Conservation (phyloP, 2,888 invertebrate genomes). For the Dromius quadrimaculatus region DNA sequence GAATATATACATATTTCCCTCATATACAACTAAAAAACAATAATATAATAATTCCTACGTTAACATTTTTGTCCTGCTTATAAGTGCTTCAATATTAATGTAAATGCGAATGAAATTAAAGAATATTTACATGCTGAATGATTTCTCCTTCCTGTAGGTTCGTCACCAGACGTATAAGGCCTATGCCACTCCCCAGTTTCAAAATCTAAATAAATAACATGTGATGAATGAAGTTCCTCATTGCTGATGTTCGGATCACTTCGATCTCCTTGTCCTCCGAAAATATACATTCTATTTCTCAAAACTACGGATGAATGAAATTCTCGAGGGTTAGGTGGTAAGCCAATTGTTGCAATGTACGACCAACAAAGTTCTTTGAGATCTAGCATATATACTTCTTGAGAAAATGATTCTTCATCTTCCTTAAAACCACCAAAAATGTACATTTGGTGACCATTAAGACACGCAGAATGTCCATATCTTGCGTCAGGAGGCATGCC, state of each 20-base stretch:
- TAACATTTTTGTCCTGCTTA: background rate
- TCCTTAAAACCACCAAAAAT: conserved; percentile 95
- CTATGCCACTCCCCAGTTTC: conserved; percentile 77
- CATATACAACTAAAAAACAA: conserved; percentile 78
- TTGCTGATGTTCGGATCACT: conserved; percentile 74
- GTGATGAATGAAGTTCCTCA: conserved; percentile 83
- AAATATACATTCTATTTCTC: conserved; percentile 85
- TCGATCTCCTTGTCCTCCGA: conserved; percentile 87
- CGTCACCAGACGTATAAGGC: conserved; percentile 72
- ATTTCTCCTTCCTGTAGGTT: conserved; percentile 86
- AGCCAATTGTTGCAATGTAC: conserved; percentile 73
- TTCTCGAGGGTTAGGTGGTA: conserved; percentile 80
- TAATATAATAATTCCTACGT: background rate
- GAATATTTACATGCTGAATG: conserved; percentile 87
- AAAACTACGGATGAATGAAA: conserved; percentile 89
- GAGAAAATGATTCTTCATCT: conserved; percentile 82
- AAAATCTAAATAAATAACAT: conserved; percentile 82
- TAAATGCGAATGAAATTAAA: background rate
- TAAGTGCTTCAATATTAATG: too few species aligned
- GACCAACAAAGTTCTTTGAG: conserved; percentile 81
- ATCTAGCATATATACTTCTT: conserved; percentile 82
- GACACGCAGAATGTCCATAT: conserved; percentile 92
- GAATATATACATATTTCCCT: conserved; percentile 85
- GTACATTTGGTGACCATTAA: conserved; percentile 84
- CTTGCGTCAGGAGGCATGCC: conserved; percentile 70